Conservation (phyloP, 2,888 invertebrate species). For the Chrysolina haemoptera region DNA sequence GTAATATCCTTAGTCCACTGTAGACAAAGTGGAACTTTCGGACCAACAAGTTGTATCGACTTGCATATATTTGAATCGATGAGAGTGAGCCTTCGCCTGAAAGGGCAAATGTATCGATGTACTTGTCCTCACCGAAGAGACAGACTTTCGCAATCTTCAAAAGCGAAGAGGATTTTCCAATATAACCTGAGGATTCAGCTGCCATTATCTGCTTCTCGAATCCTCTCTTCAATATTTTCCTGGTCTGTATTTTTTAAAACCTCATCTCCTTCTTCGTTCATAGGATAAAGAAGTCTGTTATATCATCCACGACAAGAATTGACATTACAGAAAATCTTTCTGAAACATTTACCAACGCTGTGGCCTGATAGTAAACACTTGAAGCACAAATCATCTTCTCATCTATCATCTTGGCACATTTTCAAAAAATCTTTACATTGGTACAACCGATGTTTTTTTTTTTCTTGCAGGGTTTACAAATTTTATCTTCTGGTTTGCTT, state of each 20-base stretch:
- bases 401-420: background rate
- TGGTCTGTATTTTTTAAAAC: background rate
- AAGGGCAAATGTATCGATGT: background rate
- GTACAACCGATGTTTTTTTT: background rate
- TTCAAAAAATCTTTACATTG: background rate
- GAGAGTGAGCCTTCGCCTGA: background rate
- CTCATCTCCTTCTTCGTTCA: background rate
- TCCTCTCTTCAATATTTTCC: too few species aligned
- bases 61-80: background rate
- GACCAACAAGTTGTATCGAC: background rate
- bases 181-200: background rate
- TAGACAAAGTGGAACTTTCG: background rate
- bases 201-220: background rate
- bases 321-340: slow-evolving; percentile 7
- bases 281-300: background rate
- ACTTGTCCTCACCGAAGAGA: background rate
- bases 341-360: background rate
- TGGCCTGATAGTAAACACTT: background rate
- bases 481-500: background rate
- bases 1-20: background rate
- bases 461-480: background rate
- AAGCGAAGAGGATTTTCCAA: slow-evolving; percentile 10
- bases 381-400: background rate
- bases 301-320: background rate
- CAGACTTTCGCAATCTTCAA: background rate